Base-by-base conservation (phyloP, 2,113 vertebrate genomes). In the Thermophis baileyi region DNA sequence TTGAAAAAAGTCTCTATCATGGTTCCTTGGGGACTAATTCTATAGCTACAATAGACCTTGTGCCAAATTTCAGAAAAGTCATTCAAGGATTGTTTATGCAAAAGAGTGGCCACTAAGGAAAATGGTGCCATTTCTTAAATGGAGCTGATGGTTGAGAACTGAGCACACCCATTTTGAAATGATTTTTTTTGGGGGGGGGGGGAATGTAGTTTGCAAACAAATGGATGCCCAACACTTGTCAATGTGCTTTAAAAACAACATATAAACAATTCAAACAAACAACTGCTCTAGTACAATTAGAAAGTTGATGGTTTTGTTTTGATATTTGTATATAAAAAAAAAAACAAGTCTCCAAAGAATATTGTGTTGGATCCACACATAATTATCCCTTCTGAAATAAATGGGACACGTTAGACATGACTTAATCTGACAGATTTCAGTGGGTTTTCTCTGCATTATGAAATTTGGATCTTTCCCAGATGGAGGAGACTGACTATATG, bases 401-500 rank as follows among this genome's bases (percentile, higher is more conserved):
- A 46, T 69, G 57, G 46, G 89, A 35, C 25, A 90, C 9, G 6
- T 89, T 89, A 55, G 40, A 55, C 35, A 40, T 89, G 88, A 89
- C 51, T 89, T 53, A 40, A 89, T n/a, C 46, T 18, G 57, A n/a
- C 16, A 22, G 46, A 63, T 69, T 69, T 90, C 89, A 90, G 20
- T 69, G 57, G 57, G 46, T 69, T 49, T 49, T 69, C 16, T n/a
- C 27, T 30, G 46, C n/a, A n/a, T 63, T 25, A n/a, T 60, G 20
- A 69, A 50, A 10, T 63, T 16, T 50, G 46, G 46, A 69, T 90
- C 57, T 60, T 69, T 47, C 6, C 57, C 46, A 49, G 16, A 92
- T 54, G 35, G 87, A 35, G 85, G 92, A 90, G 89, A 93, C 90
- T 91, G 92, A 30, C 44, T 54, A 40, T 51, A 95, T 85, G 54